phyloP scores from a whole-genome alignment of 2,113 vertebrate species.

The Rhizomys pruinosus region DNA sequence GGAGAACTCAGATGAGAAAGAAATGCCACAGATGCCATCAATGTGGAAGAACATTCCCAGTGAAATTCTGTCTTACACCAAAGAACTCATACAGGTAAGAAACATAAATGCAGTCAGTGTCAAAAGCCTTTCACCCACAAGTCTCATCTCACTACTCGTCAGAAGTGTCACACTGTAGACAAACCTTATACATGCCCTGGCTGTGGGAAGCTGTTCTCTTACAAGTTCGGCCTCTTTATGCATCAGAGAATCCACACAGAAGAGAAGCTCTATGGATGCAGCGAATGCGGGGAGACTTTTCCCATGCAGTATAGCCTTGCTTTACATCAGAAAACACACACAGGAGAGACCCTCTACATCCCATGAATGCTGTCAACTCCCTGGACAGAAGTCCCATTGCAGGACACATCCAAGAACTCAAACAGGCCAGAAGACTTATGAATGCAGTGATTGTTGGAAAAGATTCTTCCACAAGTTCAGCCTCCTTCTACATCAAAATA shows the following conservation, averaged over 20 bases:
- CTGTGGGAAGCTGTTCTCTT: not conserved
- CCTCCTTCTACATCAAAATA: conserved; percentile 30
- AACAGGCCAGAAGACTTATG: no score
- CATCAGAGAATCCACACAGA: not conserved
- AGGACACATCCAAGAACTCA: not conserved
- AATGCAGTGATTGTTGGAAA: conserved; percentile 32
- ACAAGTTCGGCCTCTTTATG: conserved; percentile 18
- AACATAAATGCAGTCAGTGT: conserved; percentile 33
- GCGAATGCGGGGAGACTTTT: conserved; percentile 41
- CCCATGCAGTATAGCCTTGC: conserved; percentile 24
- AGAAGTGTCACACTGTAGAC: not conserved
- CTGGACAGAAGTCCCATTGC: conserved; percentile 6
- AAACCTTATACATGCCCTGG: not conserved
- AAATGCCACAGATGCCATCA: no score
- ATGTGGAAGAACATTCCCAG: not conserved
- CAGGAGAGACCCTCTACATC: not conserved
- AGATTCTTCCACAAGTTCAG: conserved; percentile 35
- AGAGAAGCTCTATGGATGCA: no score
- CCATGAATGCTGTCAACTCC: conserved; percentile 4
- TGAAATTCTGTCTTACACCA: conserved; percentile 50
- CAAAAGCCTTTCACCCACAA: conserved; percentile 53
- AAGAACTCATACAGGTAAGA: conserved; percentile 47
- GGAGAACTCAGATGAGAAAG: no score
- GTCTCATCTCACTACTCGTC: conserved; percentile 42
- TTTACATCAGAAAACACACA: conserved; percentile 48